A percentile compares a stretch with the other conserved stretches of the same genome.
Evolutionary conservation across 2,113 vertebrate species (phyloP).

Genomic region (Anarhynchus alexandrinus): DNA sequence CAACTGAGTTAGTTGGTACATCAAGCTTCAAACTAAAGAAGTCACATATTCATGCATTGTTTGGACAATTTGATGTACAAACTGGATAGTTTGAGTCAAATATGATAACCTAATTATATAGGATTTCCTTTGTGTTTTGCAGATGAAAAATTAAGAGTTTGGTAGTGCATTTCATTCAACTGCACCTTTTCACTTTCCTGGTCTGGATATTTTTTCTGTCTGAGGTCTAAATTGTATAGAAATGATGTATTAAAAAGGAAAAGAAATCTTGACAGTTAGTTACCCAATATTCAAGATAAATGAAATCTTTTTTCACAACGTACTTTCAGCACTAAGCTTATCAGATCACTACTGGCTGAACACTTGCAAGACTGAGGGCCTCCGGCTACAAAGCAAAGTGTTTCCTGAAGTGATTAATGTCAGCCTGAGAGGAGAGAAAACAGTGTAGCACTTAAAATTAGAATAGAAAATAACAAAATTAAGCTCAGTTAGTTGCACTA

Average conservation of each 20-base stretch:
- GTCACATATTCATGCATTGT: background rate
- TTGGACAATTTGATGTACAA: background rate
- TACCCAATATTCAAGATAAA: constrained; percentile 37
- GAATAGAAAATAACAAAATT: constrained; percentile 7
- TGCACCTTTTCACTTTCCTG: background rate
- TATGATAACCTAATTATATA: background rate
- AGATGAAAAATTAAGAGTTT: background rate
- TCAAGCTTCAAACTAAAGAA: background rate
- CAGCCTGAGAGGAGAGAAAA: constrained; percentile 3
- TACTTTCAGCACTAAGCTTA: constrained; percentile 31
- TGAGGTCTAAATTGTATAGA: background rate
- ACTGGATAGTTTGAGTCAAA: background rate
- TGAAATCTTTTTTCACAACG: constrained; percentile 19
- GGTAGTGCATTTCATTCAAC: background rate
- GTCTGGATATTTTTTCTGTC: background rate
- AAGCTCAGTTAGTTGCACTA: background rate
- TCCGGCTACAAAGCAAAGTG: background rate
- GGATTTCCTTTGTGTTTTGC: background rate
- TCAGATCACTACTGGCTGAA: constrained; percentile 46
- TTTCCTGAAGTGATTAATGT: constrained; percentile 60
- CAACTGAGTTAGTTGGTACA: background rate
- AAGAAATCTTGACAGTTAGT: constrained; percentile 3
- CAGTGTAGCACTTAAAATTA: background rate
- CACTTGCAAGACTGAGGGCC: constrained; percentile 17
- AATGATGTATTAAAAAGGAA: background rate